A percentile compares a stretch with the other conserved stretches of the same genome.
Conservation (phyloP, 2,113 vertebrate species). For the Myrmecophaga tridactyla region DNA sequence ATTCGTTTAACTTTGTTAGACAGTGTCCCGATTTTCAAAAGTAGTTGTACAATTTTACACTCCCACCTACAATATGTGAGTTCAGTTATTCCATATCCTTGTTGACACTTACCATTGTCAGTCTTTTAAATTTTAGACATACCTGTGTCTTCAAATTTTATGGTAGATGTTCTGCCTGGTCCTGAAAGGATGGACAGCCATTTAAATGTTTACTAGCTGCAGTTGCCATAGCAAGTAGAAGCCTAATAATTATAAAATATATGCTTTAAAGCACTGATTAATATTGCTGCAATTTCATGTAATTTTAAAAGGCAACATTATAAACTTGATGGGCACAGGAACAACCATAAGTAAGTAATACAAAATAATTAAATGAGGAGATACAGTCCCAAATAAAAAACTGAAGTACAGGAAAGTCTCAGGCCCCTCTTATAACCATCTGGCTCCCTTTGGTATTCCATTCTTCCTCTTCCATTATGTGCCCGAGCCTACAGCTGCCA, state of each 20-base stretch:
- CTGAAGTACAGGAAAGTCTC: neutral
- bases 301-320: neutral
- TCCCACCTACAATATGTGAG: neutral
- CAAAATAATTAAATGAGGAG: neutral
- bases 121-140: neutral
- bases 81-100: neutral
- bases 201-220: neutral
- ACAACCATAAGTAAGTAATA: neutral
- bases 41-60: neutral
- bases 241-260: neutral
- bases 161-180: neutral
- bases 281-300: neutral
- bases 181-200: neutral
- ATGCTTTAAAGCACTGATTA: neutral
- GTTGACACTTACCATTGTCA: neutral
- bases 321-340: neutral
- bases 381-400: neutral
- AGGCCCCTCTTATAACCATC: neutral
- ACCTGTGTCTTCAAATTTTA: neutral
- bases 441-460: neutral
- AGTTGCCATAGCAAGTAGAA: neutral
- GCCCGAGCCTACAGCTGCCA: neutral
- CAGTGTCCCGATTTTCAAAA: neutral
- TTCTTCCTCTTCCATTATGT: neutral
- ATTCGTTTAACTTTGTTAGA: neutral